Evolutionary conservation across 2,797 vertebrate species (phyloP).

Genomic region (Anomalospiza imberbis): DNA sequence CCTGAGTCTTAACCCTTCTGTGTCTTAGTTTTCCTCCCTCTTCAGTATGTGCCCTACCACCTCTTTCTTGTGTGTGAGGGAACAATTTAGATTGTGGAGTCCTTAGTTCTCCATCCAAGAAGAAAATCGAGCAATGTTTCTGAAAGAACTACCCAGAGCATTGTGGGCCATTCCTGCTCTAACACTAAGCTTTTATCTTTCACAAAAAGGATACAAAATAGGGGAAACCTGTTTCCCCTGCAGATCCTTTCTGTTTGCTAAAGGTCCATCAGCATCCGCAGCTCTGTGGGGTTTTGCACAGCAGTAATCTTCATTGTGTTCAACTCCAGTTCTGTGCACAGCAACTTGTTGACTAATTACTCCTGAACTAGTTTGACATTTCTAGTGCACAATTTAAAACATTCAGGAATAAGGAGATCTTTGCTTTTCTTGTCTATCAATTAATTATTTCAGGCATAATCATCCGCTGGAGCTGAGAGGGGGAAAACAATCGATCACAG

Average conservation of each 20-base stretch:
- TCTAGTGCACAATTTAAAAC: background rate
- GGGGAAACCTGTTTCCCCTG: background rate
- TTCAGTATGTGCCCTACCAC: background rate
- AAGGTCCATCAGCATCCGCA: background rate
- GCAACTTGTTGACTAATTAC: background rate
- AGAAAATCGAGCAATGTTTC: background rate
- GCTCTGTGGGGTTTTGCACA: background rate
- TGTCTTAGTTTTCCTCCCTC: background rate
- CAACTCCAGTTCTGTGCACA: background rate
- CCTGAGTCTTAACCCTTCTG: background rate
- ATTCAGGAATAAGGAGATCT: background rate
- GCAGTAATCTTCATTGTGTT: background rate
- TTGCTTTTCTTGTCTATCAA: background rate
- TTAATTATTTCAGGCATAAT: constrained; percentile 30
- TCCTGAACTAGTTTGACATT: background rate
- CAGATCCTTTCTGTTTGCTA: background rate
- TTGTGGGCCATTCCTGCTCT: background rate
- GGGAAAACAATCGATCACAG: background rate
- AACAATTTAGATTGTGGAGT: background rate
- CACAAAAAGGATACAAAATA: background rate
- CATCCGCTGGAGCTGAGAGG: background rate
- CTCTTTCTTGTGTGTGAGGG: background rate
- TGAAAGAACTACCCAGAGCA: background rate
- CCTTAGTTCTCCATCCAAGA: background rate
- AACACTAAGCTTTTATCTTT: background rate